Percentiles rank a stretch among this genome's conserved stretches.
These are phyloP conservation scores for Rhinella marina DNA, from an alignment of 2,797 vertebrate genomes.

Conservation along the genomic window DNA sequence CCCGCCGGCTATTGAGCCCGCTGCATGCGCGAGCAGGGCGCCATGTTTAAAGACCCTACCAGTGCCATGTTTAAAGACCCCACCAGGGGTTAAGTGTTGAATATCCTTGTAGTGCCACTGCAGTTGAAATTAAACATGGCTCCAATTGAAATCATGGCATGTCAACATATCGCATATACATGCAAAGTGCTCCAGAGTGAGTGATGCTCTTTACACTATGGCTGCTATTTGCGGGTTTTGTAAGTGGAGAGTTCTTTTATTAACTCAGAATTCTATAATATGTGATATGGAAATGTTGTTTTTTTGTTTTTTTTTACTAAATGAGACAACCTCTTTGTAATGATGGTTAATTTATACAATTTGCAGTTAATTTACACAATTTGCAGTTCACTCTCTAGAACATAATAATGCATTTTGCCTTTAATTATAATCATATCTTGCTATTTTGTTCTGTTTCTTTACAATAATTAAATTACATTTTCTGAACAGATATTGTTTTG, in stretches of 20 bases:
- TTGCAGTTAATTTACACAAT: background rate
- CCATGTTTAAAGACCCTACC: too few species aligned
- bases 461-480: constrained; percentile 22
- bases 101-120: too few species aligned
- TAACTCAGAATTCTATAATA: background rate
- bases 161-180: too few species aligned
- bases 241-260: background rate
- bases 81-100: too few species aligned
- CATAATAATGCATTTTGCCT: background rate
- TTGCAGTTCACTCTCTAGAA: background rate
- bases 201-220: too few species aligned
- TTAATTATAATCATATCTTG: background rate
- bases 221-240: too few species aligned
- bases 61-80: too few species aligned
- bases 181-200: too few species aligned
- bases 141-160: too few species aligned
- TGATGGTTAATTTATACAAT: constrained; percentile 8
- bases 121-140: too few species aligned
- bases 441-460: background rate
- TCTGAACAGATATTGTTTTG: constrained; percentile 2
- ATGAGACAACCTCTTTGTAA: background rate
- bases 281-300: background rate
- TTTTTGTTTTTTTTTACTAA: background rate
- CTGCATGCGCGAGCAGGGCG: too few species aligned
- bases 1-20: too few species aligned